Percentiles rank a stretch among this genome's conserved stretches.
Evolutionary conservation across 2,113 vertebrate species (phyloP).

Genomic region (Siphamia tubifer): DNA sequence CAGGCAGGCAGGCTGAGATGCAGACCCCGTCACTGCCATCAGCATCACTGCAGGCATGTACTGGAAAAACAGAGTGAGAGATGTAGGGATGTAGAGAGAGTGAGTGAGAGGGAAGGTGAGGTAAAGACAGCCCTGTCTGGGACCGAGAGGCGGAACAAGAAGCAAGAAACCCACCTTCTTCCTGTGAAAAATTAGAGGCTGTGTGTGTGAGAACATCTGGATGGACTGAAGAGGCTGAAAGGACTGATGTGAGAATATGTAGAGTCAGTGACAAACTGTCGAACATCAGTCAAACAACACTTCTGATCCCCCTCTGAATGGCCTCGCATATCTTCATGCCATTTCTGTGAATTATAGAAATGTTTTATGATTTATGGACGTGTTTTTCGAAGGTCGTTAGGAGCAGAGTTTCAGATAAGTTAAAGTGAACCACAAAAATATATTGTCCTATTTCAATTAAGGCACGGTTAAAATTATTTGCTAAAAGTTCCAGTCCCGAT

Average conservation of each 20-base stretch:
- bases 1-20: slow-evolving; percentile 8
- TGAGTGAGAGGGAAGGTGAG: slow-evolving; percentile 57
- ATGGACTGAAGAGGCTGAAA: slow-evolving; percentile 47
- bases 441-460: no score
- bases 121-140: slow-evolving; percentile 48
- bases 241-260: slow-evolving; percentile 38
- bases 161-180: slow-evolving; percentile 57
- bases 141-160: slow-evolving; percentile 21
- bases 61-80: slow-evolving; percentile 47
- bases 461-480: no score
- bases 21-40: slow-evolving; percentile 41
- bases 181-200: slow-evolving; percentile 75
- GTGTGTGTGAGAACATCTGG: slow-evolving; percentile 70
- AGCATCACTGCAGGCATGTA: slow-evolving; percentile 42
- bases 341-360: not conserved
- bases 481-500: no score
- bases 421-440: no score
- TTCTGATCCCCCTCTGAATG: not conserved
- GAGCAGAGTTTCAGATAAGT: not conserved
- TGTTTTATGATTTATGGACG: not conserved
- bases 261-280: not conserved
- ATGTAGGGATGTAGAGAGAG: slow-evolving; percentile 22
- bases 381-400: not conserved
- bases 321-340: not conserved
- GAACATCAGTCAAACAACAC: not conserved